phyloP scores from a whole-genome alignment of 2,797 vertebrate species.

The Podargus strigoides region DNA sequence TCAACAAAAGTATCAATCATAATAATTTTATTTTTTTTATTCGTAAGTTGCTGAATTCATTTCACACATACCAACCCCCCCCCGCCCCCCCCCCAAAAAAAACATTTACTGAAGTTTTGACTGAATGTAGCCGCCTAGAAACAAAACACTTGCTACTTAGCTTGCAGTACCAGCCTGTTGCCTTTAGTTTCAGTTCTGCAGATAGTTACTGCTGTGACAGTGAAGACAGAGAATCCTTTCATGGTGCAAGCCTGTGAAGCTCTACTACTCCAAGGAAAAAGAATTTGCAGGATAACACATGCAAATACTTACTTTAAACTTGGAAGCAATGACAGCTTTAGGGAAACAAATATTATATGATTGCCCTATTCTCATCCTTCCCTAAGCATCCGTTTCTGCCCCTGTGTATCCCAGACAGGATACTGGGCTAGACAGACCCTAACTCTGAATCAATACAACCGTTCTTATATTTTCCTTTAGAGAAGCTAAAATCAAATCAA shows the following conservation, averaged over 20 bases:
- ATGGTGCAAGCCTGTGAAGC: rapidly evolving
- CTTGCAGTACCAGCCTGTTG: neutral
- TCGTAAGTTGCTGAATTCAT: neutral
- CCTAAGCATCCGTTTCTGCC: rapidly evolving
- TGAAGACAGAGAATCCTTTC: neutral
- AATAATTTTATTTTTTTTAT: neutral
- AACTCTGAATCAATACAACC: neutral
- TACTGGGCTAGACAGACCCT: neutral
- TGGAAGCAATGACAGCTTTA: neutral
- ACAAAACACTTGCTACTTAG: neutral
- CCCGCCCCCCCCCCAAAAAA: neutral
- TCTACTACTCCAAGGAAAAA: neutral
- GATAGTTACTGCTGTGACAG: neutral
- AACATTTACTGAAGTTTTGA: neutral
- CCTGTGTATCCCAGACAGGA: neutral
- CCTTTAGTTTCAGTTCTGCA: neutral
- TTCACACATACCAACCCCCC: neutral
- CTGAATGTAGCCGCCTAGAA: neutral
- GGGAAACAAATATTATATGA: neutral
- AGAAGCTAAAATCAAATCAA: neutral
- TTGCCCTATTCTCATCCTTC: neutral
- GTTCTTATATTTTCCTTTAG: neutral
- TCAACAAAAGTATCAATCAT: neutral
- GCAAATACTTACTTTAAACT: neutral
- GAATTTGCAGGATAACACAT: neutral